Conservation (phyloP, 2,888 invertebrate genomes). For the Saturnia pavonia region DNA sequence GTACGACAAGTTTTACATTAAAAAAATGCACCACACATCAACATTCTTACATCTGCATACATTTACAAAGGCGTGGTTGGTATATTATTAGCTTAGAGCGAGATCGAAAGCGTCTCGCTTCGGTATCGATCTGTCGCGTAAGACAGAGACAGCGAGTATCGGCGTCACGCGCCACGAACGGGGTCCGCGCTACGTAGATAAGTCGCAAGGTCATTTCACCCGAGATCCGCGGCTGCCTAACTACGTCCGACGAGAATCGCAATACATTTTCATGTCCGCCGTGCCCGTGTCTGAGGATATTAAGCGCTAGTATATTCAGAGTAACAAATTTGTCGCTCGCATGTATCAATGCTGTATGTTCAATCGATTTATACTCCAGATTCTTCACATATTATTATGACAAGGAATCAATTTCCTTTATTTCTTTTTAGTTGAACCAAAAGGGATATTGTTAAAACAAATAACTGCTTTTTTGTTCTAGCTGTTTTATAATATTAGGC, state of each 20-base stretch:
- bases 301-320: background rate
- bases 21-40: conserved; percentile 54
- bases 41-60: conserved; percentile 30
- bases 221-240: conserved; percentile 32
- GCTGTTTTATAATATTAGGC: no score
- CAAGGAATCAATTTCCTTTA: background rate
- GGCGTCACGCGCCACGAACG: conserved; percentile 44
- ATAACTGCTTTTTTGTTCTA: no score
- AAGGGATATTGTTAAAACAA: no score
- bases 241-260: conserved; percentile 27
- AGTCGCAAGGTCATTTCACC: conserved; percentile 72
- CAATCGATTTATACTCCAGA: background rate
- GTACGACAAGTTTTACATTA: conserved; percentile 35
- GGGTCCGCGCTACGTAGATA: conserved; percentile 61
- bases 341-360: background rate
- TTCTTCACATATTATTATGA: background rate
- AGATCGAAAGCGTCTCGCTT: conserved; percentile 47
- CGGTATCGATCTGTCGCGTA: conserved; percentile 55
- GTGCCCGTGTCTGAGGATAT: conserved; percentile 1
- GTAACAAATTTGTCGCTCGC: background rate
- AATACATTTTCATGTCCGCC: conserved; percentile 31
- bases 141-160: conserved; percentile 48
- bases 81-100: conserved; percentile 71
- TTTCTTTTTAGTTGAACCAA: no score
- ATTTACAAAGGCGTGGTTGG: conserved; percentile 39